These are phyloP conservation scores for Oreochromis tanganicae DNA, from an alignment of 2,113 vertebrate species.

Conservation along the genomic window DNA sequence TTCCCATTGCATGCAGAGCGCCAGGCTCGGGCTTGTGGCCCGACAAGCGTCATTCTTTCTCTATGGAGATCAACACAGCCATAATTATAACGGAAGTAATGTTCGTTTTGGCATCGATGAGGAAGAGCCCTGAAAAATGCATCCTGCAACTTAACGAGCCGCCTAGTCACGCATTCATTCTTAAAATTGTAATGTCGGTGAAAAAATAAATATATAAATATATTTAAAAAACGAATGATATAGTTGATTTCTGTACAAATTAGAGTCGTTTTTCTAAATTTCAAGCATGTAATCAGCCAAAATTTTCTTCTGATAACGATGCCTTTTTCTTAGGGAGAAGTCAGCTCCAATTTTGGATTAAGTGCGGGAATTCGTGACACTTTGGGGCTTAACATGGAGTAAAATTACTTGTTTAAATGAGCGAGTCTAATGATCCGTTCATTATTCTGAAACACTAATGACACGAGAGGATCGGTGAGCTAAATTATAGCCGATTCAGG, in stretches of 20 bases:
- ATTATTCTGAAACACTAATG: neutral
- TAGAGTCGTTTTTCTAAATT: neutral
- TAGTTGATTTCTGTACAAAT: neutral
- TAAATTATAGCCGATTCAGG: neutral
- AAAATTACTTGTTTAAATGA: neutral
- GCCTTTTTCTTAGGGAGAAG: neutral
- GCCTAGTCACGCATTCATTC: neutral
- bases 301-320: neutral
- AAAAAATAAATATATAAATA: neutral
- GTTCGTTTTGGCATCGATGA: conserved; percentile 33
- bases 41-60: neutral
- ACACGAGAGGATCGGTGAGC: neutral
- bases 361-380: neutral
- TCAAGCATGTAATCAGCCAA: neutral
- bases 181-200: neutral
- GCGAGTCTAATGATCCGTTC: neutral
- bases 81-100: conserved; percentile 43
- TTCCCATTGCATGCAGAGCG: conserved; percentile 31
- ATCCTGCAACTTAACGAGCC: neutral
- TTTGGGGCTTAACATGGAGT: neutral
- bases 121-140: neutral
- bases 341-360: neutral
- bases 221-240: neutral
- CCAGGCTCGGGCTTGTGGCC: conserved; percentile 1
- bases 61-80: conserved; percentile 1